Conservation (phyloP, 1,140 invertebrate genomes). For the Linepithema humile region DNA sequence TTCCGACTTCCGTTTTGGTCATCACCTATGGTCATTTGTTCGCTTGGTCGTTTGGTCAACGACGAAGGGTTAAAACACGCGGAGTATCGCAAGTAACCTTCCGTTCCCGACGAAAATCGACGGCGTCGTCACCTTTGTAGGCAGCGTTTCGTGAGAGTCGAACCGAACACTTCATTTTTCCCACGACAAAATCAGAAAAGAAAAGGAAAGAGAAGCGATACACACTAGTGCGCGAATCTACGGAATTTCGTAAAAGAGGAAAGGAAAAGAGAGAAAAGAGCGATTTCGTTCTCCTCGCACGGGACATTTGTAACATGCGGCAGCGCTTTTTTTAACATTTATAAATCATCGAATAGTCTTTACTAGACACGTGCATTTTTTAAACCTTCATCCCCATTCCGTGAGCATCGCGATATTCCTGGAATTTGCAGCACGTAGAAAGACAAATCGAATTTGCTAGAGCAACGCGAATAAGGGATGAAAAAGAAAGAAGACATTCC, state of each 20-base stretch:
- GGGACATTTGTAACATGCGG: slow-evolving; percentile 51
- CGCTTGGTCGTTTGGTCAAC: slow-evolving; percentile 13
- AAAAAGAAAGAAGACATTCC: not conserved
- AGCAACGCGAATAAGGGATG: not conserved
- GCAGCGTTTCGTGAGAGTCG: not conserved
- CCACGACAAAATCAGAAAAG: not conserved
- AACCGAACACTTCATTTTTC: slow-evolving; percentile 20
- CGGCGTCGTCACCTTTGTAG: not conserved
- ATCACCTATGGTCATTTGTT: slow-evolving; percentile 19
- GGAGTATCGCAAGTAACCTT: not conserved
- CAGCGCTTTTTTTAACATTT: slow-evolving; percentile 64
- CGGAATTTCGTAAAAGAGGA: not conserved
- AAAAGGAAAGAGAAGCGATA: not conserved
- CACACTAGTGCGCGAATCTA: not conserved
- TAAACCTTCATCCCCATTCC: slow-evolving; percentile 55
- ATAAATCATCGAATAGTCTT: slow-evolving; percentile 58
- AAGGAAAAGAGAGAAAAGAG: not conserved
- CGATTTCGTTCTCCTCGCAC: slow-evolving; percentile 32
- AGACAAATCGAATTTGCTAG: not conserved
- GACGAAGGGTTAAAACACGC: not conserved
- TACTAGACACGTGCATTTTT: slow-evolving; percentile 62
- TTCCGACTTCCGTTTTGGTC: slow-evolving; percentile 62
- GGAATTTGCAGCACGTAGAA: slow-evolving; percentile 29
- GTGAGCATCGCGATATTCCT: slow-evolving; percentile 15
- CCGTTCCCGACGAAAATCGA: slow-evolving; percentile 18